These are phyloP conservation scores for Emydocephalus ijimae DNA, from an alignment of 2,113 vertebrate genomes.

Conservation along the genomic window DNA sequence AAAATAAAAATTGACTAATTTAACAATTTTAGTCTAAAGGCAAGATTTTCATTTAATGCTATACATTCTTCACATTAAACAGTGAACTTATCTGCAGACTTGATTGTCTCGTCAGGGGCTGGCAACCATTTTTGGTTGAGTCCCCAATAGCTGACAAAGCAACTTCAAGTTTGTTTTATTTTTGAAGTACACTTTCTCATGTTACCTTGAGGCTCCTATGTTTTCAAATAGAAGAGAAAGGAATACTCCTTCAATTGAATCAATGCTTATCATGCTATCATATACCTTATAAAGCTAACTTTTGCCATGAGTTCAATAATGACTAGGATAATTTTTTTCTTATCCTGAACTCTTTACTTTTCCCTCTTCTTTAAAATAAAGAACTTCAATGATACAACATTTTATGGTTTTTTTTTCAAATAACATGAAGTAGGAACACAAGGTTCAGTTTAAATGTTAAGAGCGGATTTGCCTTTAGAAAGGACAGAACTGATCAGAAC, in stretches of 20 bases:
- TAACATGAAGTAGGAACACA: not conserved
- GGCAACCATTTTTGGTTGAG: not conserved
- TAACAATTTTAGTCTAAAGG: not conserved
- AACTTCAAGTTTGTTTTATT: not conserved
- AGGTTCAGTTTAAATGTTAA: not conserved
- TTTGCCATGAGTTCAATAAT: not conserved
- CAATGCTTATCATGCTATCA: not conserved
- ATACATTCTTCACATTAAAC: not conserved
- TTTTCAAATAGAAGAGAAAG: not conserved
- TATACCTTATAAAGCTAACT: not conserved
- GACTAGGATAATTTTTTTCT: not conserved
- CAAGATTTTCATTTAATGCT: not conserved
- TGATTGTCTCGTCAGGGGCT: not conserved
- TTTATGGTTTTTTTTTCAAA: not conserved
- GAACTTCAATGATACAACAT: not conserved
- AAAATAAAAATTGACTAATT: constrained; percentile 5
- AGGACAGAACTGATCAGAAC: not conserved
- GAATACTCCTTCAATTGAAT: not conserved
- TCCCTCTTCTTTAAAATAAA: not conserved
- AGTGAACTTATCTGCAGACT: not conserved
- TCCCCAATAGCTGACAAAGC: not conserved
- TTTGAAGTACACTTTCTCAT: not conserved
- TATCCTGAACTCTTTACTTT: not conserved
- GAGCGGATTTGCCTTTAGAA: not conserved
- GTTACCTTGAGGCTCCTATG: not conserved